Percentiles rank a stretch among this genome's conserved stretches.
Evolutionary conservation across 2,888 invertebrate genomes (phyloP).

Genomic region (Campoplex nolae): DNA sequence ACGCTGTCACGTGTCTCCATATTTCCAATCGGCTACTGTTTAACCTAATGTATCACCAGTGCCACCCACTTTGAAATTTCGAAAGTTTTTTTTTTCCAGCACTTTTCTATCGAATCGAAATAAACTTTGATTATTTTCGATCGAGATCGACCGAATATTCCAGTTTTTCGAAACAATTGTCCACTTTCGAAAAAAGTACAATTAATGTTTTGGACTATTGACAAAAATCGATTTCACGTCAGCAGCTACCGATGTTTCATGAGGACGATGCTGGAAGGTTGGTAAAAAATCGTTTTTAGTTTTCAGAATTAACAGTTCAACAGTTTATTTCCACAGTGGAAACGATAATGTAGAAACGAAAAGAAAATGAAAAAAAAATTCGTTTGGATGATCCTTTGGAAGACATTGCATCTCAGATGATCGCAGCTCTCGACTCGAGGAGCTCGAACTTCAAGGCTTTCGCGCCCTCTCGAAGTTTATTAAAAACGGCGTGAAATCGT

Average conservation of each 20-base stretch:
- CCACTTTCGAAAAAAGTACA: neutral
- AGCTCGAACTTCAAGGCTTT: conserved; percentile 30
- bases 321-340: neutral
- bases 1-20: conserved; percentile 30
- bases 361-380: neutral
- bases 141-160: neutral
- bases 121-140: no score
- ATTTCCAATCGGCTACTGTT: conserved; percentile 9
- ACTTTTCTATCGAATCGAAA: neutral
- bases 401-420: neutral
- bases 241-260: neutral
- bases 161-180: neutral
- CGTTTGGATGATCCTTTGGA: neutral
- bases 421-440: neutral
- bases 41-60: neutral
- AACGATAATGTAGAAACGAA: neutral
- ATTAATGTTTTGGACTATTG: neutral
- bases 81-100: neutral
- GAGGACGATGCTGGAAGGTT: neutral
- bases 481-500: conserved; percentile 48
- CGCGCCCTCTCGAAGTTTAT: conserved; percentile 45
- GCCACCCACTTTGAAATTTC: conserved; percentile 4
- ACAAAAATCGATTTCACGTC: neutral
- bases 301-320: neutral
- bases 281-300: neutral